Evolutionary conservation across 2,888 invertebrate genomes (phyloP).

Genomic region (Drosophila sordidapex): DNA sequence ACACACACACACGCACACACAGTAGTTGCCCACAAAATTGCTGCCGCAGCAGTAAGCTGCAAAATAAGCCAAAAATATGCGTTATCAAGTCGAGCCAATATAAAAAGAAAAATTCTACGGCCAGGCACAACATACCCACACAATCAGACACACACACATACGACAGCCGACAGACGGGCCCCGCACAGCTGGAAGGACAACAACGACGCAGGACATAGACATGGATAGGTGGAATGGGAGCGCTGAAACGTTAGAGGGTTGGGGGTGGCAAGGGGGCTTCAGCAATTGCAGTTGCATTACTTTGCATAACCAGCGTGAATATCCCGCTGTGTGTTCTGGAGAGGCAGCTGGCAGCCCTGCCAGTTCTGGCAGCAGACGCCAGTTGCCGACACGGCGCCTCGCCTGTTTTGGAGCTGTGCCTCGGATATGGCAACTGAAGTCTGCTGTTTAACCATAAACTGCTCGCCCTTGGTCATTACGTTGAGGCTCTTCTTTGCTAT

Average conservation of each 20-base stretch:
- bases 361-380: slow-evolving; percentile 24
- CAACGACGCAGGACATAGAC: slow-evolving; percentile 41
- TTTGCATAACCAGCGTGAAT: slow-evolving; percentile 70
- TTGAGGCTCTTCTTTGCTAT: slow-evolving; percentile 30
- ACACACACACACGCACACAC: neutral
- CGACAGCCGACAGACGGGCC: slow-evolving; percentile 28
- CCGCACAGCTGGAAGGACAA: slow-evolving; percentile 68
- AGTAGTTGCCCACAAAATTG: slow-evolving; percentile 61
- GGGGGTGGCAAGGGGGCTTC: neutral
- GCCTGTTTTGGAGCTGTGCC: slow-evolving; percentile 43
- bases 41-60: slow-evolving; percentile 80
- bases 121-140: slow-evolving; percentile 23
- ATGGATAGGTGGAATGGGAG: slow-evolving; percentile 12
- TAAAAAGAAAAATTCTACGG: slow-evolving; percentile 62
- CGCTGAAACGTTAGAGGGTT: neutral
- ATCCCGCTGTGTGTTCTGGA: slow-evolving; percentile 60
- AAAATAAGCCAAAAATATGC: slow-evolving; percentile 80
- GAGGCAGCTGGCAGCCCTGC: slow-evolving; percentile 9
- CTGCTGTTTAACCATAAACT: slow-evolving; percentile 73
- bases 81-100: slow-evolving; percentile 78
- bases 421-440: slow-evolving; percentile 43
- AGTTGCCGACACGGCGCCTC: slow-evolving; percentile 50
- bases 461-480: slow-evolving; percentile 73
- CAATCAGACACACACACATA: slow-evolving; percentile 14
- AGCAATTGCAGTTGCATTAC: slow-evolving; percentile 78